These are phyloP conservation scores for Halictus quadricinctus DNA, from an alignment of 2,888 invertebrate genomes.

Conservation along the genomic window DNA sequence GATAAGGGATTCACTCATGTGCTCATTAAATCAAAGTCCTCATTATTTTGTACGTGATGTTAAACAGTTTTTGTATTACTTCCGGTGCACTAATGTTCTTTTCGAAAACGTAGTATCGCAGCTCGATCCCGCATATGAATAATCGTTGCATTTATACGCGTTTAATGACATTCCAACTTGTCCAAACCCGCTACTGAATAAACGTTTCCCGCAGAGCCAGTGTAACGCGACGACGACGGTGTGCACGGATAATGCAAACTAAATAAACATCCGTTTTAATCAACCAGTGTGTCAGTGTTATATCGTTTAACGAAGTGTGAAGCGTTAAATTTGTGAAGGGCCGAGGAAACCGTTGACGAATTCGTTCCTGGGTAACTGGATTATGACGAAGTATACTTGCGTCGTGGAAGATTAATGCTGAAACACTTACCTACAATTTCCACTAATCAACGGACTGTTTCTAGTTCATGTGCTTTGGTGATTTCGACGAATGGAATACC, in stretches of 20 bases:
- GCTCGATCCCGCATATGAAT: neutral
- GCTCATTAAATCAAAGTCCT: neutral
- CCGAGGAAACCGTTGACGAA: slow-evolving; percentile 28
- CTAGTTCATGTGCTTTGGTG: neutral
- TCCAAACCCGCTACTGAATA: slow-evolving; percentile 15
- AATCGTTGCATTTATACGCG: slow-evolving; percentile 22
- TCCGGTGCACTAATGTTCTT: neutral
- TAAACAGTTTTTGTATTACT: neutral
- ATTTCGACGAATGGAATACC: neutral
- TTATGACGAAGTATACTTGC: slow-evolving; percentile 31
- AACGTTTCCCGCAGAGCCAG: slow-evolving; percentile 9
- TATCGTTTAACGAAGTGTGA: slow-evolving; percentile 44
- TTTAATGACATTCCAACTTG: slow-evolving; percentile 16
- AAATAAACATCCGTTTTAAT: slow-evolving; percentile 34
- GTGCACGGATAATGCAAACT: slow-evolving; percentile 6
- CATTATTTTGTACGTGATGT: neutral
- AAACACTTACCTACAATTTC: slow-evolving; percentile 12
- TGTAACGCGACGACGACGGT: neutral
- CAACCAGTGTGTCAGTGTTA: slow-evolving; percentile 44
- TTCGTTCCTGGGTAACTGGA: slow-evolving; percentile 27
- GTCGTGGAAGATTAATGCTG: slow-evolving; percentile 8
- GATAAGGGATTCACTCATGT: neutral
- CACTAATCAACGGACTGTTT: neutral
- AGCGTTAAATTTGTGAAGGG: slow-evolving; percentile 14
- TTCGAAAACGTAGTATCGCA: slow-evolving; percentile 2